Base-by-base conservation (phyloP, 2,888 invertebrate species). In the Nomada fucata region DNA sequence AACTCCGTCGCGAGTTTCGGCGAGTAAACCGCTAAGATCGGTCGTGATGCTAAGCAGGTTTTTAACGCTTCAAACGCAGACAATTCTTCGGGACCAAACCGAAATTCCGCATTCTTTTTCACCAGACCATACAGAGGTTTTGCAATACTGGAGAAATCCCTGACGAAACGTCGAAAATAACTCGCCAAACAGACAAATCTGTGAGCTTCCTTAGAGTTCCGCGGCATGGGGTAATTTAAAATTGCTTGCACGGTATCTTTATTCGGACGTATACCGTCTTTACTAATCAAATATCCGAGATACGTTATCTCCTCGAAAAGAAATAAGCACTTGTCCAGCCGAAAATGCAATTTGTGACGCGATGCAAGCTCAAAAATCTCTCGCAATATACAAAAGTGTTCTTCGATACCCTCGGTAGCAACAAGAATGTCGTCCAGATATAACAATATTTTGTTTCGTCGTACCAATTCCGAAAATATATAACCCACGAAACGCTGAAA, bases 21-120 rank as follows among this genome's bases (percentile, higher is more conserved):
- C n/a, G 90, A 88, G 80, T 90, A 94, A 18, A 93, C 83, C 5
- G 83, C 76, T 59, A 93, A 82, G 26, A 91, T 78, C 18, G 90
- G 91, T 69, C 81, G 50, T 7, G 59, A 53, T 10, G 80, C 26
- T 70, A 91, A 80, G 20, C 9, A 18, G 4, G 4, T 29, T 70
- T 90, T 90, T 11, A 90, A 60, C 15, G 52, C 73, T 20, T 88
- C 79, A 65, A 91, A 89, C 20, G 85, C 82, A 0, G 74, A 26
- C 11, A 85, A 15, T 23, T 23, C 23, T 1, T 23, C 23, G 23
- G 23, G 23, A 23, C 23, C 23, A 23, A 23, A 23, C 23, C 23
- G 23, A 23, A 23, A 23, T 23, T 23, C 23, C 23, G 23, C 23
- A 23, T 23, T 23, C 23, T 23, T 23, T 1, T 23, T 23, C 23